A percentile compares a stretch with the other conserved stretches of the same genome.
Conservation (phyloP, 2,113 vertebrate species). For the Lipophrys pholis region DNA sequence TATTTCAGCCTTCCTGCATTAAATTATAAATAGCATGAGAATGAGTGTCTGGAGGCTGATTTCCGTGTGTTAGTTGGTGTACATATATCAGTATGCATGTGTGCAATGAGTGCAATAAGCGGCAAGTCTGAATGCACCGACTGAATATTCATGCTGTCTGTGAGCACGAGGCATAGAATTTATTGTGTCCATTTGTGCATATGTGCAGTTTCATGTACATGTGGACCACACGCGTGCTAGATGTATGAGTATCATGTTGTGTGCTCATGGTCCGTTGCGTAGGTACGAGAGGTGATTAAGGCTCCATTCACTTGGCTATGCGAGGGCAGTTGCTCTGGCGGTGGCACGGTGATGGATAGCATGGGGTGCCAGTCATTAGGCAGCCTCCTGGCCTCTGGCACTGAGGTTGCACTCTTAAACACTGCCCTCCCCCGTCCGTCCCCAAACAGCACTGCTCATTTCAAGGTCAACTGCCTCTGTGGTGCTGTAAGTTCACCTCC, state of each 20-base stretch:
- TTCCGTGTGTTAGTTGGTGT: constrained; percentile 57
- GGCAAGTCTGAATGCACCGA: constrained; percentile 59
- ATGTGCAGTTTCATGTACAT: constrained; percentile 18
- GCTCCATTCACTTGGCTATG: constrained; percentile 62
- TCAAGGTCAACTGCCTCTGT: constrained; percentile 84
- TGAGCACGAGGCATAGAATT: constrained; percentile 34
- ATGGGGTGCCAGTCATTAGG: constrained; percentile 82
- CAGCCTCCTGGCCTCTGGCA: constrained; percentile 84
- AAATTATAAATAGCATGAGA: constrained; percentile 72
- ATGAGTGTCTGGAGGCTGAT: constrained; percentile 76
- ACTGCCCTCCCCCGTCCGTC: constrained; percentile 70
- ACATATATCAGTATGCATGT: constrained; percentile 68
- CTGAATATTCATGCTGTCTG: constrained; percentile 69
- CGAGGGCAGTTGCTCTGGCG: constrained; percentile 74
- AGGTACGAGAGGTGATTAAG: constrained; percentile 71
- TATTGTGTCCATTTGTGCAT: constrained; percentile 35
- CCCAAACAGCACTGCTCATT: constrained; percentile 82
- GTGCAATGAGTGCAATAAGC: constrained; percentile 71
- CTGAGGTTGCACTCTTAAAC: constrained; percentile 81
- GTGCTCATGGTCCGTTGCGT: constrained; percentile 39
- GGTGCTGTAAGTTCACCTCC: constrained; percentile 74
- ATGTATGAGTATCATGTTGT: constrained; percentile 41
- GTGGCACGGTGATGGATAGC: constrained; percentile 82
- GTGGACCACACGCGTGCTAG: constrained; percentile 19
- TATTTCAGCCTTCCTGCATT: constrained; percentile 63